Evolutionary conservation across 2,888 invertebrate genomes (phyloP).

Genomic region (Pecten maximus): DNA sequence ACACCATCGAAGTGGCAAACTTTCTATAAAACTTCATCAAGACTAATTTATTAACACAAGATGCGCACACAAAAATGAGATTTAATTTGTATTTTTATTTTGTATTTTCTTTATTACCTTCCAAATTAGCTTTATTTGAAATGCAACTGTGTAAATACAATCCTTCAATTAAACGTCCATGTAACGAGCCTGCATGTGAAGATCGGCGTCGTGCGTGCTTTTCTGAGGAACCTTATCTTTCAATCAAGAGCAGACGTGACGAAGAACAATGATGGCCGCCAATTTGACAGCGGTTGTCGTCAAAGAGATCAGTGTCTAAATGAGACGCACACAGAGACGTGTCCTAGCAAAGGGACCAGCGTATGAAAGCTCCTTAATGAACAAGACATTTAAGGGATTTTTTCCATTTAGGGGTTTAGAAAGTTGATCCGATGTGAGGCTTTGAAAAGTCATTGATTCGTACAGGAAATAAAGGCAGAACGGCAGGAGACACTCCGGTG

Average conservation of each 20-base stretch:
- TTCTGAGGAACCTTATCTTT: not conserved
- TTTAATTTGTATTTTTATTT: not conserved
- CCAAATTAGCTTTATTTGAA: slow-evolving; percentile 9
- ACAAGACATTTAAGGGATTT: not conserved
- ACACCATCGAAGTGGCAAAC: not conserved
- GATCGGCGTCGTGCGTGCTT: not conserved
- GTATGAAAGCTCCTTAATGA: not conserved
- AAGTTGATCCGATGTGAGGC: not conserved
- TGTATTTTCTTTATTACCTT: not conserved
- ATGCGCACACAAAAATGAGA: not conserved
- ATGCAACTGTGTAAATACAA: slow-evolving; percentile 8
- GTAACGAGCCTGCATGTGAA: not conserved
- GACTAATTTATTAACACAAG: not conserved
- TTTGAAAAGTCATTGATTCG: not conserved
- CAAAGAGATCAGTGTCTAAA: not conserved
- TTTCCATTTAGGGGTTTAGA: slow-evolving; percentile 20
- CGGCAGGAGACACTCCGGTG: not conserved
- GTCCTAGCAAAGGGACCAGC: not conserved
- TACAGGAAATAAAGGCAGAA: slow-evolving; percentile 1
- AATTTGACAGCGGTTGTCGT: not conserved
- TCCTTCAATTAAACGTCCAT: not conserved
- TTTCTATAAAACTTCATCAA: not conserved
- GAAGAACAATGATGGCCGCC: slow-evolving; percentile 16
- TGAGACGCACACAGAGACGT: not conserved
- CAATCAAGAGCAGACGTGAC: slow-evolving; percentile 16